These are phyloP conservation scores for Drosophila sechellia DNA, from an alignment of 1,140 invertebrate genomes.

Conservation along the genomic window DNA sequence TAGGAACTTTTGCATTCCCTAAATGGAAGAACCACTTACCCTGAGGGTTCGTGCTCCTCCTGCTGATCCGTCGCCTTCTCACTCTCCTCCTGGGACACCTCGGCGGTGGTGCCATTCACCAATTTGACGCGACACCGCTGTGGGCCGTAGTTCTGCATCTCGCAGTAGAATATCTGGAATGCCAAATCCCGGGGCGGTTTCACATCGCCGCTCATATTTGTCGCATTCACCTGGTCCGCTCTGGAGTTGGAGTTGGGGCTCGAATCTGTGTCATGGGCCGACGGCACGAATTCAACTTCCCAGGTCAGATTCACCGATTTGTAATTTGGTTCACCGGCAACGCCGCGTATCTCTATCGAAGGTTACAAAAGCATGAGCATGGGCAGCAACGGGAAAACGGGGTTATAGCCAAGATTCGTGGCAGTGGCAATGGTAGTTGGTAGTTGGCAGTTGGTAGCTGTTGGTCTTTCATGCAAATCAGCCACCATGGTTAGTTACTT, in stretches of 20 bases:
- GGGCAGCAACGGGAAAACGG: slow-evolving; percentile 46
- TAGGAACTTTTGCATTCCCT: background rate
- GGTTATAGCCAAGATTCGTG: slow-evolving; percentile 56
- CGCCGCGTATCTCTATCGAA: slow-evolving; percentile 87
- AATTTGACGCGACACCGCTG: slow-evolving; percentile 89
- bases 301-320: slow-evolving; percentile 89
- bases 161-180: slow-evolving; percentile 90
- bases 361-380: slow-evolving; percentile 56
- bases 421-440: slow-evolving; percentile 28
- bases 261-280: slow-evolving; percentile 72
- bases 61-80: slow-evolving; percentile 12
- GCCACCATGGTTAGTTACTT: slow-evolving; percentile 42
- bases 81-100: slow-evolving; percentile 16
- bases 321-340: slow-evolving; percentile 90
- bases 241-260: slow-evolving; percentile 26
- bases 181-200: slow-evolving; percentile 85
- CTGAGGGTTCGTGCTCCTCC: slow-evolving; percentile 20
- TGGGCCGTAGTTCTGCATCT: slow-evolving; percentile 90
- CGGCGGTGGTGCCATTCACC: slow-evolving; percentile 83
- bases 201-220: slow-evolving; percentile 73
- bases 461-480: slow-evolving; percentile 73
- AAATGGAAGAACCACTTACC: slow-evolving; percentile 28
- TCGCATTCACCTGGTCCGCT: slow-evolving; percentile 45
- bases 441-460: slow-evolving; percentile 43
- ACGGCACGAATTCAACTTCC: slow-evolving; percentile 85